A percentile compares a stretch with the other conserved stretches of the same genome.
Conservation (phyloP, 2,797 vertebrate species). For the Manis javanica region DNA sequence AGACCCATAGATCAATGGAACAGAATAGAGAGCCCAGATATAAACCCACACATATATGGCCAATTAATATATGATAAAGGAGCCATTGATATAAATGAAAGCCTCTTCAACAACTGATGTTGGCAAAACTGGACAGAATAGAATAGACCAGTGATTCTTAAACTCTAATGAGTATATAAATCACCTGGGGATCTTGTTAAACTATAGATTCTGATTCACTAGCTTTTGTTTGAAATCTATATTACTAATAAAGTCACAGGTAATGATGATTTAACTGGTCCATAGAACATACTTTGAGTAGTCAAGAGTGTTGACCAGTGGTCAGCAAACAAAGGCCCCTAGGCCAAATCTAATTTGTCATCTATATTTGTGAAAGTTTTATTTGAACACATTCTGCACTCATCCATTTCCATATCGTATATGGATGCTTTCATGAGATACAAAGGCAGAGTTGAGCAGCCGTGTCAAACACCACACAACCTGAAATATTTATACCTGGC, state of each 20-base stretch:
- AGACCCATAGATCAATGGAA: too few species aligned
- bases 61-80: too few species aligned
- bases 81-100: neutral
- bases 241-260: neutral
- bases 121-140: neutral
- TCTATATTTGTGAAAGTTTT: neutral
- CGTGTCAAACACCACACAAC: neutral
- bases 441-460: neutral
- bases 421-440: neutral
- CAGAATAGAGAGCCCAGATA: too few species aligned
- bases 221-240: neutral
- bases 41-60: too few species aligned
- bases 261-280: neutral
- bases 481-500: neutral
- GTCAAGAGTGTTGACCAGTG: neutral
- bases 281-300: neutral
- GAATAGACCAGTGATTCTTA: neutral
- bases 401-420: neutral
- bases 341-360: neutral
- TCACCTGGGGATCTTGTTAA: neutral
- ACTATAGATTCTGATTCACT: neutral
- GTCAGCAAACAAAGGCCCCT: neutral
- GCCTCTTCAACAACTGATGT: neutral
- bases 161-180: constrained; percentile 7
- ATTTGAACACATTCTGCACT: neutral